Evolutionary conservation across 2,888 invertebrate species (phyloP).

Genomic region (Tubulanus polymorphus): DNA sequence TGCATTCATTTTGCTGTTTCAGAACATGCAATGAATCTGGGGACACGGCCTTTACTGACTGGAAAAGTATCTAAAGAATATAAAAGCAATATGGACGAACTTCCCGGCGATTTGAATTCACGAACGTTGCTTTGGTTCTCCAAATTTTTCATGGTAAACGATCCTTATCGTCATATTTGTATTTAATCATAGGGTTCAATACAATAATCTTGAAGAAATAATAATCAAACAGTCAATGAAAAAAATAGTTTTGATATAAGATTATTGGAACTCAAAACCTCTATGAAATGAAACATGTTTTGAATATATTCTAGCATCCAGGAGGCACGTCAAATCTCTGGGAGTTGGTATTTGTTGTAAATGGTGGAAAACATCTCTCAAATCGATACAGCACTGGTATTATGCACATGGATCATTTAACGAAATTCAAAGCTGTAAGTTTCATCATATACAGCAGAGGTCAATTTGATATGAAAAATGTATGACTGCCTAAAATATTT

Average conservation of each 20-base stretch:
- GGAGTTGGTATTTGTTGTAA: slow-evolving; percentile 49
- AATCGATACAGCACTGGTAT: slow-evolving; percentile 49
- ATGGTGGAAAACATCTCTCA: slow-evolving; percentile 42
- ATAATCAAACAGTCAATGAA: too few species aligned
- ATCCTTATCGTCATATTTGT: too few species aligned
- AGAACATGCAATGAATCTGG: slow-evolving; percentile 34
- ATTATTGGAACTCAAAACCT: too few species aligned
- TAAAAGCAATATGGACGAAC: slow-evolving; percentile 26
- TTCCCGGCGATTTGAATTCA: slow-evolving; percentile 19
- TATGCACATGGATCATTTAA: slow-evolving; percentile 51
- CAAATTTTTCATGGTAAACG: slow-evolving; percentile 41
- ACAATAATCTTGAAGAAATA: too few species aligned
- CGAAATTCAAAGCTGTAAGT: slow-evolving; percentile 46
- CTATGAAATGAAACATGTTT: neutral
- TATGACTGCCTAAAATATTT: too few species aligned
- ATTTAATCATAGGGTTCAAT: too few species aligned
- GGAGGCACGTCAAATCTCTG: slow-evolving; percentile 50
- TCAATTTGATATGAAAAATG: too few species aligned
- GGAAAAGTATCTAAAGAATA: slow-evolving; percentile 37
- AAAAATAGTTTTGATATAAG: too few species aligned
- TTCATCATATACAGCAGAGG: too few species aligned
- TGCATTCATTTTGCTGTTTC: slow-evolving; percentile 11
- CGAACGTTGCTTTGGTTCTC: slow-evolving; percentile 33
- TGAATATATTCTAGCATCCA: slow-evolving; percentile 34
- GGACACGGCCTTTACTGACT: slow-evolving; percentile 31